Conservation (phyloP, 2,888 invertebrate genomes). For the Stenurella melanura region DNA sequence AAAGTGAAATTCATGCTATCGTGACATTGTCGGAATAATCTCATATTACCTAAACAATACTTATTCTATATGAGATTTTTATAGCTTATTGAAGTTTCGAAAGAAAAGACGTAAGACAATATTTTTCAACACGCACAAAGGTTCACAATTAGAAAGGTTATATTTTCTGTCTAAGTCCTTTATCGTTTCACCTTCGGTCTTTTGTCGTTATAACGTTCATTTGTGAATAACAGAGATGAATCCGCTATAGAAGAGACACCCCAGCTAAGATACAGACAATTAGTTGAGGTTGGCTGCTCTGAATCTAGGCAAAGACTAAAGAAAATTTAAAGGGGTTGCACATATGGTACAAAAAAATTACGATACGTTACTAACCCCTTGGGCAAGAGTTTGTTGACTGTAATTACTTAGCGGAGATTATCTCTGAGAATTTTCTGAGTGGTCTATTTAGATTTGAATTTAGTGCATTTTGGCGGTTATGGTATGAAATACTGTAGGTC, state of each 20-base stretch:
- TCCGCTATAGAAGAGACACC: constrained; percentile 55
- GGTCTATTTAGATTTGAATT: constrained; percentile 14
- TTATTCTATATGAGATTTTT: constrained; percentile 14
- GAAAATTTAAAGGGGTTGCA: constrained; percentile 45
- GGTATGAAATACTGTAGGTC: background rate
- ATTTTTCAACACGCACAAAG: constrained; percentile 24
- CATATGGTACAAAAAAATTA: constrained; percentile 32
- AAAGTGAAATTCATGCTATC: background rate
- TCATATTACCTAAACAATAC: background rate
- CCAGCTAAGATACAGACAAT: constrained; percentile 59
- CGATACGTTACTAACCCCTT: constrained; percentile 37
- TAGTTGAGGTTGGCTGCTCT: constrained; percentile 56
- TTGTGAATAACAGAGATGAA: constrained; percentile 61
- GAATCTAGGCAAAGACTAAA: constrained; percentile 54
- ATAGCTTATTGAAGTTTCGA: constrained; percentile 11
- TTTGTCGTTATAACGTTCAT: constrained; percentile 59
- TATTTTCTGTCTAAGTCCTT: constrained; percentile 31
- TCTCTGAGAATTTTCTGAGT: constrained; percentile 21
- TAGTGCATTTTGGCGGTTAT: constrained; percentile 16
- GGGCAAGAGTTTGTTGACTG: constrained; percentile 33
- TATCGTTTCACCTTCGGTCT: constrained; percentile 29
- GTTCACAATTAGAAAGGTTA: constrained; percentile 35
- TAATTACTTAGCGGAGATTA: constrained; percentile 32
- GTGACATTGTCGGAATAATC: background rate
- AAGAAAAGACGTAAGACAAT: constrained; percentile 34